Percentiles rank a stretch among this genome's conserved stretches.
phyloP scores from a whole-genome alignment of 2,113 vertebrate species.

The Ptilonorhynchus violaceus region DNA sequence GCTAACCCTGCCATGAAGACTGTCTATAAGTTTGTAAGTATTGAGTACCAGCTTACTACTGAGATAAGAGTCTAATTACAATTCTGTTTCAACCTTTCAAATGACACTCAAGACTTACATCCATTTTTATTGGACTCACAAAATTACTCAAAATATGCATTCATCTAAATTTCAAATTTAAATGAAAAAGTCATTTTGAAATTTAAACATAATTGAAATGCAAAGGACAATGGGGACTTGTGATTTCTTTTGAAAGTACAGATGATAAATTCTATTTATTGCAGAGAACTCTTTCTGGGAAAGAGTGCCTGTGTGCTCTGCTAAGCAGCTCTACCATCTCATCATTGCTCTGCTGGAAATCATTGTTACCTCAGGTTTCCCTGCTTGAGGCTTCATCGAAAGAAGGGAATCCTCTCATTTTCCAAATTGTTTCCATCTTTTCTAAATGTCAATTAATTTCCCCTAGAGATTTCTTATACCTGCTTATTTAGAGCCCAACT shows the following conservation, averaged over 20 bases:
- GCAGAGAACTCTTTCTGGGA: not conserved
- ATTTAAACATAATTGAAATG: constrained; percentile 13
- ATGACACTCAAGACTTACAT: not conserved
- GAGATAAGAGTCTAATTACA: constrained; percentile 34
- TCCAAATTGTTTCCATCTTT: constrained; percentile 36
- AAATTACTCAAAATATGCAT: not conserved
- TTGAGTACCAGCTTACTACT: not conserved
- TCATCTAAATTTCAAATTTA: constrained; percentile 24
- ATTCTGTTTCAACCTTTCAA: not conserved
- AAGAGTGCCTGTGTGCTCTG: not conserved
- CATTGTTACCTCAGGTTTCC: constrained; percentile 44
- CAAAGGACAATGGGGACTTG: not conserved
- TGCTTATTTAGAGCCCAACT: constrained; percentile 54
- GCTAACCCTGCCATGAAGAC: constrained; percentile 99
- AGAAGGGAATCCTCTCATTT: constrained; percentile 57
- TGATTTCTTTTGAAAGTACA: constrained; percentile 4
- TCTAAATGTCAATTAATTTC: constrained; percentile 59
- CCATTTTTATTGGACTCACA: not conserved
- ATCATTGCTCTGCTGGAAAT: constrained; percentile 47
- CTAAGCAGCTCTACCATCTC: constrained; percentile 50
- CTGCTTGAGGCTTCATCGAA: constrained; percentile 24
- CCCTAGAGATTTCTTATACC: constrained; percentile 48
- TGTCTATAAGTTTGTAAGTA: constrained; percentile 97
- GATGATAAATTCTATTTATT: constrained; percentile 41
- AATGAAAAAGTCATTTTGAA: constrained; percentile 31